A percentile compares a stretch with the other conserved stretches of the same genome.
Evolutionary conservation across 2,113 vertebrate species (phyloP).

Genomic region (Psilopsiagon aurifrons): DNA sequence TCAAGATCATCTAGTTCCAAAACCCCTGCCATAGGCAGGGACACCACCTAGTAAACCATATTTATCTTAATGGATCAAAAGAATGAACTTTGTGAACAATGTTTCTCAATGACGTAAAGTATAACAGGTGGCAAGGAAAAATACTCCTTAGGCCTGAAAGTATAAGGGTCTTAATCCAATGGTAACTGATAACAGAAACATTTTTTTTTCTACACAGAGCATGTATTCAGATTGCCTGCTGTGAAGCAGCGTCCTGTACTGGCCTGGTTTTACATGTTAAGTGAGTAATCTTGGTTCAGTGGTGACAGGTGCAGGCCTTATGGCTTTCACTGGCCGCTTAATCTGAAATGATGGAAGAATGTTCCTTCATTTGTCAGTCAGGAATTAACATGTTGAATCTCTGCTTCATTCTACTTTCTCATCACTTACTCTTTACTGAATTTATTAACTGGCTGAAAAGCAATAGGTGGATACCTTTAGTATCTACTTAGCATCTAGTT

Average conservation of each 20-base stretch:
- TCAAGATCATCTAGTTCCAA: no score
- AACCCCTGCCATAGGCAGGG: no score
- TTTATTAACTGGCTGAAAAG: not conserved
- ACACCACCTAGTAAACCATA: no score
- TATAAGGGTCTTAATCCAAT: not conserved
- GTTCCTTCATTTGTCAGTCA: not conserved
- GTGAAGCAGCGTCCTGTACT: constrained; percentile 45
- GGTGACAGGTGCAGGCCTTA: constrained; percentile 67
- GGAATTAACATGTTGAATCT: not conserved
- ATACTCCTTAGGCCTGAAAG: not conserved
- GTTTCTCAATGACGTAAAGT: not conserved
- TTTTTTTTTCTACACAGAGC: constrained; percentile 23
- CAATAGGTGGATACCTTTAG: not conserved
- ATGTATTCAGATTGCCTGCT: constrained; percentile 26
- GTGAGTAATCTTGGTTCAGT: constrained; percentile 39
- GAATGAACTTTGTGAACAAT: constrained; percentile 30
- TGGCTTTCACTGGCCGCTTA: constrained; percentile 1
- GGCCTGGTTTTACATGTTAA: constrained; percentile 29
- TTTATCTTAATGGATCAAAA: constrained; percentile 55
- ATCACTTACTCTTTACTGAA: not conserved
- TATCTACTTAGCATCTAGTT: not conserved
- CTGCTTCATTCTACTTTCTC: not conserved
- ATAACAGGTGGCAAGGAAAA: constrained; percentile 6
- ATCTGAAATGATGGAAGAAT: not conserved
- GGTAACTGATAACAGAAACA: constrained; percentile 21